Conservation (phyloP, 2,113 vertebrate species). For the Anoplopoma fimbria region DNA sequence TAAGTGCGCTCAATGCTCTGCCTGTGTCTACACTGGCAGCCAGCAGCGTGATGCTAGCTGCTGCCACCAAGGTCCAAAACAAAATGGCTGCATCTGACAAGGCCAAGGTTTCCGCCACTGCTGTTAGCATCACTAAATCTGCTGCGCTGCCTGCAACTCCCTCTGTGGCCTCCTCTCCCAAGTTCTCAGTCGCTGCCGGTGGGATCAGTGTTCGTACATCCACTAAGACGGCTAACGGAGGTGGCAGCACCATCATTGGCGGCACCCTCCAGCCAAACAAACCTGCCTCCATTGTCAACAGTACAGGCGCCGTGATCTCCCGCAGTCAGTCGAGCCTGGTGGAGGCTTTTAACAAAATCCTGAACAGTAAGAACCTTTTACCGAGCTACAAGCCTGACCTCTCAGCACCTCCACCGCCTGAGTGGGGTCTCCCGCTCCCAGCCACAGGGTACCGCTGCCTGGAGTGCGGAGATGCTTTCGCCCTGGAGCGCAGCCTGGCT, state of each 20-base stretch:
- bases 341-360: constrained; percentile 97
- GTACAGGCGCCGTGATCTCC: constrained; percentile 90
- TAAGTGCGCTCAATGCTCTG: constrained; percentile 87
- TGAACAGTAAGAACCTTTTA: constrained; percentile 96
- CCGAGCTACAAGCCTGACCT: constrained; percentile 96
- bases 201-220: constrained; percentile 75
- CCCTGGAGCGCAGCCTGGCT: constrained; percentile 93
- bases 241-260: constrained; percentile 49
- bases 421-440: constrained; percentile 89
- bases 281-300: constrained; percentile 81
- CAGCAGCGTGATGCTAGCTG: constrained; percentile 95
- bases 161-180: constrained; percentile 77
- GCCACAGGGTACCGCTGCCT: constrained; percentile 93
- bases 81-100: constrained; percentile 88
- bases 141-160: constrained; percentile 76
- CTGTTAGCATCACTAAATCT: constrained; percentile 78
- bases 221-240: constrained; percentile 84
- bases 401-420: constrained; percentile 83
- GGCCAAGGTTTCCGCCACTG: constrained; percentile 79
- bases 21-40: constrained; percentile 91
- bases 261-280: constrained; percentile 83
- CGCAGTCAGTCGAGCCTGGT: constrained; percentile 95
- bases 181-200: constrained; percentile 79
- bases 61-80: constrained; percentile 94
- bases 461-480: constrained; percentile 95